Base-by-base conservation (phyloP, 2,797 vertebrate genomes). In the Rhynchotus rufescens region DNA sequence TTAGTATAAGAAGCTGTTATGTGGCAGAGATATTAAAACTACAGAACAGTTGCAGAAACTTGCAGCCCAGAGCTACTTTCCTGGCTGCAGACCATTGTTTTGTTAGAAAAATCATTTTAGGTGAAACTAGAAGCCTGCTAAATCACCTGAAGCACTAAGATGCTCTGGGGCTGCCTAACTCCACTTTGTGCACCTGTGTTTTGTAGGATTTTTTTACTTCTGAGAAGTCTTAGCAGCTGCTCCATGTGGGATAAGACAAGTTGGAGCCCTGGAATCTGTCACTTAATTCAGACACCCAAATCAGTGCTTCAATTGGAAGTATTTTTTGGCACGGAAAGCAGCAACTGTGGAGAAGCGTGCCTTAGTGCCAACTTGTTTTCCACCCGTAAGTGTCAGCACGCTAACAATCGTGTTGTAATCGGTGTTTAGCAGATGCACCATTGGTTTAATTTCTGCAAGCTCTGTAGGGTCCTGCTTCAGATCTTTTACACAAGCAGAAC, bases 321-420 rank as follows among this genome's bases (percentile, higher is more conserved):
- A 54, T 38, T 28, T 89, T 92, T 93, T 93, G 94, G 93, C 91
- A 90, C 12, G 52, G 60, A 26, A 86, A 80, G 3, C 49, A 78
- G 59, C 69, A 93, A 80, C 84, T 83, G 84, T 2, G 5, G 84
- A 65, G 77, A 71, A 87, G 7, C 28, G 1, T 54, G 42, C 5
- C 6, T 30, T 75, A 59, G 52, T 90, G 88, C 93, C 84, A 92
- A 2, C 44, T 40, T 40, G 8, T 13, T 65, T 88, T 57, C 49
- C 26, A 51, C n/a, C 34, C 12, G 0, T 32, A 61, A 94, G 65
- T 85, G 81, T 89, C 86, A 90, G 76, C 20, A 60, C 49, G 10
- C 13, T 83, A 83, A 90, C 60, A 69, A 56, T 84, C 25, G 23
- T 75, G 74, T 90, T 56, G 77, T 79, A 79, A 77, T 81, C 80